Conservation (phyloP, 2,113 vertebrate species). For the Alligator sinensis region DNA sequence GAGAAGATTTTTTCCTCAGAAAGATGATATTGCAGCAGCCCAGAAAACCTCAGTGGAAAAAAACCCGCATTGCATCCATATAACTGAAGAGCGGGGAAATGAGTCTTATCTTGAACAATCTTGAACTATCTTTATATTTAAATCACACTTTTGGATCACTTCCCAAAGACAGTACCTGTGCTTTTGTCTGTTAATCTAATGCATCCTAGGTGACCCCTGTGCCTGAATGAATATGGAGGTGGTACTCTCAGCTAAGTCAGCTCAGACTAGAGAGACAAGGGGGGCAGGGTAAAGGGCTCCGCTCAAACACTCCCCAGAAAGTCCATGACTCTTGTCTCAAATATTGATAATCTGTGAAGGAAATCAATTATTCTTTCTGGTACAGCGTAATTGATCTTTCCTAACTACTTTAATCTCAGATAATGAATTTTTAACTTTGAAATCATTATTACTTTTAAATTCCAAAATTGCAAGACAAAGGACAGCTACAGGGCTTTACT, state of each 20-base stretch:
- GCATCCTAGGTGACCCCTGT: neutral
- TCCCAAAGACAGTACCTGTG: neutral
- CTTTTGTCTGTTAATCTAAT: neutral
- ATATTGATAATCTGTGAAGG: neutral
- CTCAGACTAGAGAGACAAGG: neutral
- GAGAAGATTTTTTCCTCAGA: neutral
- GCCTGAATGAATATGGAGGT: neutral
- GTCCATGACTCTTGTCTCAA: neutral
- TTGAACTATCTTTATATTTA: neutral
- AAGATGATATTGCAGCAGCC: conserved; percentile 35
- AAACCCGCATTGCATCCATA: neutral
- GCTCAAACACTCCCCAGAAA: neutral
- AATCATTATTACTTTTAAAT: conserved; percentile 19
- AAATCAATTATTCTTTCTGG: conserved; percentile 15
- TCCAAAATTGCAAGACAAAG: neutral
- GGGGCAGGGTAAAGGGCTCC: neutral
- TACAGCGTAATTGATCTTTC: neutral
- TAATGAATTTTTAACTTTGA: conserved; percentile 18
- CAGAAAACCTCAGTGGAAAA: conserved; percentile 23
- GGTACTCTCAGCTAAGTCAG: neutral
- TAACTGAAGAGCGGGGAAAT: neutral
- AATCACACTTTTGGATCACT: neutral
- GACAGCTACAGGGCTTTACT: neutral
- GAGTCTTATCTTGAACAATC: neutral
- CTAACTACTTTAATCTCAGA: neutral